Evolutionary conservation across 2,113 vertebrate species (phyloP).

Genomic region (Phaetusa simplex): DNA sequence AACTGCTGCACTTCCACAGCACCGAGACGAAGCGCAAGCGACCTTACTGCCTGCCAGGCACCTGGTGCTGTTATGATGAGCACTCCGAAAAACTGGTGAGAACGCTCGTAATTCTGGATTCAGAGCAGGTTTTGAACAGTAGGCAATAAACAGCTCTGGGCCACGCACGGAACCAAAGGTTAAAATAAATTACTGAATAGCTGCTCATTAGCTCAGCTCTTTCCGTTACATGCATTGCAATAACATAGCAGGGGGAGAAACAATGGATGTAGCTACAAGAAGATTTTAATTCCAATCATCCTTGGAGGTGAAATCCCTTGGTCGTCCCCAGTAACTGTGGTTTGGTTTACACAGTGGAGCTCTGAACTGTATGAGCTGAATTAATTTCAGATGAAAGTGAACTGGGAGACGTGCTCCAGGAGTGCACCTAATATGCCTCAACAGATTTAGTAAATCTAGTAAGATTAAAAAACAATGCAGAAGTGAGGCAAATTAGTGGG

Average conservation of each 20-base stretch:
- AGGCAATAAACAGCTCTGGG: neutral
- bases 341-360: neutral
- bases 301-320: neutral
- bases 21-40: neutral
- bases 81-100: neutral
- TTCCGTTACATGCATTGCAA: neutral
- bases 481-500: neutral
- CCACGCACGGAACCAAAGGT: neutral
- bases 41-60: neutral
- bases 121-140: neutral
- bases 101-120: neutral
- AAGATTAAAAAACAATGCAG: neutral
- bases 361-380: neutral
- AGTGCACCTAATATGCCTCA: neutral
- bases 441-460: neutral
- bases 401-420: neutral
- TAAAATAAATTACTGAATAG: neutral
- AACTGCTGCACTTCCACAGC: neutral
- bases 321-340: neutral
- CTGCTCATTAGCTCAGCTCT: neutral
- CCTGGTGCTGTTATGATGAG: neutral
- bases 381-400: neutral
- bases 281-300: neutral
- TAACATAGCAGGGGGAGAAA: neutral
- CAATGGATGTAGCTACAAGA: neutral